These are phyloP conservation scores for Lepidotrigona ventralis DNA, from an alignment of 1,140 invertebrate species.

Conservation along the genomic window DNA sequence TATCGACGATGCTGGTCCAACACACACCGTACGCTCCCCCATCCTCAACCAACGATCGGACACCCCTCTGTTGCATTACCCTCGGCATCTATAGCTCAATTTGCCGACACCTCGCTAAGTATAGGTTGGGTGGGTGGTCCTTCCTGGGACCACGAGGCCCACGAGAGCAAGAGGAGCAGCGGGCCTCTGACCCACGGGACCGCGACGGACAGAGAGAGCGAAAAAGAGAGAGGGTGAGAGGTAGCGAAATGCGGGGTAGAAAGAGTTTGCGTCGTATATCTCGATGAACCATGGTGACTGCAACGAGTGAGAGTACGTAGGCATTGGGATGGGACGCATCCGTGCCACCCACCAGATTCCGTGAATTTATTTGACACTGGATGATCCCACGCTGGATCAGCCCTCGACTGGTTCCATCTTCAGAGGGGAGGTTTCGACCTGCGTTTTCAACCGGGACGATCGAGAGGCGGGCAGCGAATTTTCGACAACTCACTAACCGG, in stretches of 20 bases:
- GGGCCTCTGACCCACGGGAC: conserved; percentile 54
- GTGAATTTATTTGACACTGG: conserved; percentile 8
- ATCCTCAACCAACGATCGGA: not conserved
- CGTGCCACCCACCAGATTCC: conserved; percentile 30
- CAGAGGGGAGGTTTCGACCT: rapidly evolving
- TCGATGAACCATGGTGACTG: conserved; percentile 55
- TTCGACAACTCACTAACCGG: too few species aligned
- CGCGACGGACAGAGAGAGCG: conserved; percentile 47
- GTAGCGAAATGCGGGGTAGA: conserved; percentile 2
- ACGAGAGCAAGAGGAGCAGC: conserved; percentile 64
- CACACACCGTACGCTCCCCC: conserved; percentile 9
- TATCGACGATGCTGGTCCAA: conserved; percentile 70
- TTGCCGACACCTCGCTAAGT: conserved; percentile 81
- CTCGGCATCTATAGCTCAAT: conserved; percentile 80
- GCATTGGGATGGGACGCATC: conserved; percentile 28
- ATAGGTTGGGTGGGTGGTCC: conserved; percentile 81
- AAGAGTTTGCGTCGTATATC: conserved; percentile 63
- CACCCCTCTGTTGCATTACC: conserved; percentile 72
- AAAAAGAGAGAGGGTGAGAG: conserved; percentile 36
- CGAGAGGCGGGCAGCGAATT: not conserved
- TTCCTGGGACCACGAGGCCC: conserved; percentile 66
- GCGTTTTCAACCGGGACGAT: not conserved
- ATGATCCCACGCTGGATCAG: conserved; percentile 7
- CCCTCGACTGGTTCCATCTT: not conserved
- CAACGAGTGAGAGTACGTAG: conserved; percentile 47